These are phyloP conservation scores for Macropodus opercularis DNA, from an alignment of 2,797 vertebrate genomes.

Conservation along the genomic window DNA sequence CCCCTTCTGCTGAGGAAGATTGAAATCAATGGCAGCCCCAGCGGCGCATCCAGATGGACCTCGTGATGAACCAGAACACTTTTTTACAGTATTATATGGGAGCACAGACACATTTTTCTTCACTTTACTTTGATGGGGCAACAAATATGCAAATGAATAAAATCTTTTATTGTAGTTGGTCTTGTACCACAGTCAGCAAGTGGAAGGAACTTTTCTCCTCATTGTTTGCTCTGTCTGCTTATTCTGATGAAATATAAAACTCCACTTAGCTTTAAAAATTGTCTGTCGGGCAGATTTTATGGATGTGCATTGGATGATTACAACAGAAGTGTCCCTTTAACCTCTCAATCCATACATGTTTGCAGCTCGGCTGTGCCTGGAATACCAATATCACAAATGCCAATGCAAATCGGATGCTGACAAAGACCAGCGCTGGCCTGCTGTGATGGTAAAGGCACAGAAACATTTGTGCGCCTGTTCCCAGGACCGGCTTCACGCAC, in stretches of 20 bases:
- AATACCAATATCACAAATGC: slow-evolving; percentile 78
- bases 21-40: not conserved
- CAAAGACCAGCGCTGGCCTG: slow-evolving; percentile 66
- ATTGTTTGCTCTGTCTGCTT: not conserved
- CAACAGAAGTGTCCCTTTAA: slow-evolving; percentile 73
- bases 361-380: slow-evolving; percentile 61
- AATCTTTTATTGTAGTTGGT: too few relatives aligned
- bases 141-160: too few relatives aligned
- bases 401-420: slow-evolving; percentile 75
- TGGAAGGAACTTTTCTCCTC: too few relatives aligned
- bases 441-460: slow-evolving; percentile 68
- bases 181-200: too few relatives aligned
- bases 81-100: too few relatives aligned
- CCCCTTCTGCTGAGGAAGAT: not conserved
- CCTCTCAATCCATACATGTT: slow-evolving; percentile 70
- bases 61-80: too few relatives aligned
- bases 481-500: slow-evolving; percentile 29
- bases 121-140: too few relatives aligned
- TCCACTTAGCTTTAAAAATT: too few relatives aligned
- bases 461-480: slow-evolving; percentile 61
- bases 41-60: not conserved
- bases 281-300: slow-evolving; percentile 34
- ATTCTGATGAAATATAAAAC: too few relatives aligned
- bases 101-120: too few relatives aligned
- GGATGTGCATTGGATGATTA: slow-evolving; percentile 54